Evolutionary conservation across 2,888 invertebrate species (phyloP).

Genomic region (Trichopria drosophilae): DNA sequence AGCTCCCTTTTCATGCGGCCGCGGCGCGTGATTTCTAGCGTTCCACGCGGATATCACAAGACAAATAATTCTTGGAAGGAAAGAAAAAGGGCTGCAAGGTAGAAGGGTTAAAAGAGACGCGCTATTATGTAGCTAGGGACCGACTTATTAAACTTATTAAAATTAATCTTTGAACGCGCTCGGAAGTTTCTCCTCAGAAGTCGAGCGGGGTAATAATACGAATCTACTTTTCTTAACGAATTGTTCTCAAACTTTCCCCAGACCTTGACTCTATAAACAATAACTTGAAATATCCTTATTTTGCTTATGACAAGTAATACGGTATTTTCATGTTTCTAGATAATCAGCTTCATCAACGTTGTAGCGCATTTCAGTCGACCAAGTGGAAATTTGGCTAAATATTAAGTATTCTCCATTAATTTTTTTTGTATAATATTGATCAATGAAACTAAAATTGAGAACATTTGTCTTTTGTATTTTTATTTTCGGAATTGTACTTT

Average conservation of each 20-base stretch:
- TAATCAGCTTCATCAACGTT: slow-evolving; percentile 33
- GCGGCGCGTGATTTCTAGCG: too few species aligned
- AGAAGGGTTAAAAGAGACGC: slow-evolving; percentile 2
- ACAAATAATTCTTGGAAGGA: slow-evolving; percentile 3
- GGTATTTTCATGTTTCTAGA: too few species aligned
- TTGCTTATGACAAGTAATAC: too few species aligned
- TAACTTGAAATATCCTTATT: slow-evolving; percentile 25
- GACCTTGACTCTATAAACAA: slow-evolving; percentile 24
- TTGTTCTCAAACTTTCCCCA: slow-evolving; percentile 5
- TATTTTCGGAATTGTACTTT: too few species aligned
- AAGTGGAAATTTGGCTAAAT: too few species aligned
- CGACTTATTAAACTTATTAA: slow-evolving; percentile 22
- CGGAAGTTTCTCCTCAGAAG: slow-evolving; percentile 2
- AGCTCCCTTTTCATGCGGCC: too few species aligned
- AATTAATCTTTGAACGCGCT: slow-evolving; percentile 11
- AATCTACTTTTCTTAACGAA: slow-evolving; percentile 21
- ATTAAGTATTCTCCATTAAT: too few species aligned
- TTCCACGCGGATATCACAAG: too few species aligned
- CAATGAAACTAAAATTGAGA: too few species aligned
- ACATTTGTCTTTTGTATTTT: too few species aligned
- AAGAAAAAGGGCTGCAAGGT: neutral
- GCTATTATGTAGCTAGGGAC: slow-evolving; percentile 8
- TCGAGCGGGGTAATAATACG: slow-evolving; percentile 18
- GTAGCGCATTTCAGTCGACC: too few species aligned
- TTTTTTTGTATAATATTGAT: too few species aligned